A percentile compares a stretch with the other conserved stretches of the same genome.
Conservation (phyloP, 2,888 invertebrate genomes). For the Lutraria lutraria region DNA sequence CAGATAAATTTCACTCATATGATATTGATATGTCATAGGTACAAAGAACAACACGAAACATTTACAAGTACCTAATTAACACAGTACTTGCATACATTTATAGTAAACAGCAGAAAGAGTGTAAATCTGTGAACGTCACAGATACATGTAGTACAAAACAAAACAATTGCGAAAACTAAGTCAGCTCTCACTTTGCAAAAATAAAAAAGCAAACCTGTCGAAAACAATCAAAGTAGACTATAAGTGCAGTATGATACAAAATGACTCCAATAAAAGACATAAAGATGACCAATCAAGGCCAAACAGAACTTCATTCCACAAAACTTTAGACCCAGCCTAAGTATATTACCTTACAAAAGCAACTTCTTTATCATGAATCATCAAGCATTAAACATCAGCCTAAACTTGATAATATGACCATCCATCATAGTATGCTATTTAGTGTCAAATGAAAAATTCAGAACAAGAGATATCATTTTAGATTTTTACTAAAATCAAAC, state of each 20-base stretch:
- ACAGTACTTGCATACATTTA: background rate
- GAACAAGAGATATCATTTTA: too few species aligned
- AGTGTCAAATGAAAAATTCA: too few species aligned
- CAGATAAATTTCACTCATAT: too few species aligned
- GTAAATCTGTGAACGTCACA: background rate
- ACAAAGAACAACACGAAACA: too few species aligned
- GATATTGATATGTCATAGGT: too few species aligned
- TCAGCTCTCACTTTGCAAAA: background rate
- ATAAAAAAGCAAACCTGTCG: background rate
- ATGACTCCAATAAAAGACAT: background rate
- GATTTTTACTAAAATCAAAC: too few species aligned
- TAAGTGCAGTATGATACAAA: background rate
- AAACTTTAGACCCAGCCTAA: background rate
- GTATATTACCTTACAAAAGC: background rate
- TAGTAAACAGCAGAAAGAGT: background rate
- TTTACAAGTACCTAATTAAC: background rate
- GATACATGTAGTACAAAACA: background rate
- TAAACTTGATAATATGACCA: too few species aligned
- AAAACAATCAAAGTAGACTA: background rate
- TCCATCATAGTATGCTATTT: too few species aligned
- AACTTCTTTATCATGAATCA: too few species aligned
- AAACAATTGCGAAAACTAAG: background rate
- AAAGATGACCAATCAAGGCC: background rate
- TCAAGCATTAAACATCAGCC: too few species aligned
- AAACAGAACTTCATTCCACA: background rate